Percentiles rank a stretch among this genome's conserved stretches.
These are phyloP conservation scores for Cataglyphis rosenhaueri DNA, from an alignment of 2,888 invertebrate genomes.

Conservation along the genomic window DNA sequence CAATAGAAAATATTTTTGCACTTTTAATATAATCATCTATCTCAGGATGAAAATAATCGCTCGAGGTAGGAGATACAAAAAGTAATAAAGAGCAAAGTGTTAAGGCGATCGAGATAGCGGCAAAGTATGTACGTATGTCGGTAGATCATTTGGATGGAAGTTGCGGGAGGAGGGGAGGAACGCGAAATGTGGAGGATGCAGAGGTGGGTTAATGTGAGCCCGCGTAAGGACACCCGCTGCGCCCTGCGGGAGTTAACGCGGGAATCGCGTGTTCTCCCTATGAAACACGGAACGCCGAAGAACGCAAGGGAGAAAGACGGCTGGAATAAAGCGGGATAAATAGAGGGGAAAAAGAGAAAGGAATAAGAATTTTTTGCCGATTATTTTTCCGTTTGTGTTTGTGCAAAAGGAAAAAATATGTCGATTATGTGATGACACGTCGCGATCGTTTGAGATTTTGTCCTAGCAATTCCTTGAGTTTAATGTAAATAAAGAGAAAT, in stretches of 20 bases:
- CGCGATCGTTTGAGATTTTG: neutral
- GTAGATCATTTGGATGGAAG: conserved; percentile 57
- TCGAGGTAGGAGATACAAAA: neutral
- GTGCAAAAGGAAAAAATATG: neutral
- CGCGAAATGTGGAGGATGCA: conserved; percentile 57
- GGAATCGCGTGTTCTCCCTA: conserved; percentile 82
- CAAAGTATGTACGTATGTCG: conserved; percentile 68
- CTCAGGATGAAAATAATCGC: neutral
- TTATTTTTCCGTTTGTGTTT: conserved; percentile 46
- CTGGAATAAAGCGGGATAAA: conserved; percentile 23
- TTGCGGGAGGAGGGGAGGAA: conserved; percentile 38
- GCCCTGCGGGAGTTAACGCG: conserved; percentile 83
- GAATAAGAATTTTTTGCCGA: conserved; percentile 57
- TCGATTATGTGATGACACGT: conserved; percentile 23
- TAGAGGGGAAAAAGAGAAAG: conserved; percentile 5
- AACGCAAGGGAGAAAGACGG: conserved; percentile 54
- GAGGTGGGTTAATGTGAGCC: conserved; percentile 81
- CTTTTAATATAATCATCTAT: neutral
- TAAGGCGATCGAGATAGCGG: conserved; percentile 74
- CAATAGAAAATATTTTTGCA: neutral
- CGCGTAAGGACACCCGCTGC: conserved; percentile 83
- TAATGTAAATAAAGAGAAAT: neutral
- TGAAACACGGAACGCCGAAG: conserved; percentile 66
- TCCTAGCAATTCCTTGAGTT: neutral
- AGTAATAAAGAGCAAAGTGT: conserved; percentile 56